Percentiles rank a stretch among this genome's conserved stretches.
phyloP scores from a whole-genome alignment of 2,888 invertebrate species.

The Ormyrus pomaceus region DNA sequence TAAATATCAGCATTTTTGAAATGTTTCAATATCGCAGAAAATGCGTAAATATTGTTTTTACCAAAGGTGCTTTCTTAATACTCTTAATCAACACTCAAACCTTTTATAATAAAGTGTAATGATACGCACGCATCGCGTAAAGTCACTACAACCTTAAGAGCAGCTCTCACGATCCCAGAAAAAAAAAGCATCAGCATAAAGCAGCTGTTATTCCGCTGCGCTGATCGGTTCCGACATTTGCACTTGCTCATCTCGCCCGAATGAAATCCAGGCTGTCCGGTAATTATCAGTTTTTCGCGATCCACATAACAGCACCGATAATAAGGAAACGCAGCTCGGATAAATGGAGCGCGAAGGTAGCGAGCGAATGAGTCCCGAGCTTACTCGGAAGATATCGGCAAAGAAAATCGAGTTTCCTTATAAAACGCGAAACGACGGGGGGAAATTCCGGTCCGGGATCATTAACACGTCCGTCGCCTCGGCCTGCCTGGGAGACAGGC shows the following conservation, averaged over 20 bases:
- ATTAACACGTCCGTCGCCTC: slow-evolving; percentile 36
- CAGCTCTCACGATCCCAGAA: background rate
- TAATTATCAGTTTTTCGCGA: slow-evolving; percentile 31
- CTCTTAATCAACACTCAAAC: too few relatives aligned
- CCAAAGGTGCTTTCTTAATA: too few relatives aligned
- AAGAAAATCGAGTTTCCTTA: slow-evolving; percentile 39
- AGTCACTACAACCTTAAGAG: too few relatives aligned
- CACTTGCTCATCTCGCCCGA: background rate
- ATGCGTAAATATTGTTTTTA: too few relatives aligned
- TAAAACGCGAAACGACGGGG: slow-evolving; percentile 6
- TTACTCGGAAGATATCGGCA: background rate
- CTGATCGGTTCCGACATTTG: background rate
- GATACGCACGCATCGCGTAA: too few relatives aligned
- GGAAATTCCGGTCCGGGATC: slow-evolving; percentile 38
- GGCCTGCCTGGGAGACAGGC: background rate
- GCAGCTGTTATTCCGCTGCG: background rate
- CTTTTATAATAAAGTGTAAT: too few relatives aligned
- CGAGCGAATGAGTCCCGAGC: background rate
- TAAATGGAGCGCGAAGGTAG: background rate
- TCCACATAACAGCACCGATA: slow-evolving; percentile 31
- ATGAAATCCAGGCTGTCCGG: background rate
- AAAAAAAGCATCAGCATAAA: background rate
- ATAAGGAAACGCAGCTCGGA: slow-evolving; percentile 27
- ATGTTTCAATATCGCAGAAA: too few relatives aligned
- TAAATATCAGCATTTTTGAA: too few relatives aligned